A percentile compares a stretch with the other conserved stretches of the same genome.
Evolutionary conservation across 2,797 vertebrate species (phyloP).

Genomic region (Phataginus tetradactyla): DNA sequence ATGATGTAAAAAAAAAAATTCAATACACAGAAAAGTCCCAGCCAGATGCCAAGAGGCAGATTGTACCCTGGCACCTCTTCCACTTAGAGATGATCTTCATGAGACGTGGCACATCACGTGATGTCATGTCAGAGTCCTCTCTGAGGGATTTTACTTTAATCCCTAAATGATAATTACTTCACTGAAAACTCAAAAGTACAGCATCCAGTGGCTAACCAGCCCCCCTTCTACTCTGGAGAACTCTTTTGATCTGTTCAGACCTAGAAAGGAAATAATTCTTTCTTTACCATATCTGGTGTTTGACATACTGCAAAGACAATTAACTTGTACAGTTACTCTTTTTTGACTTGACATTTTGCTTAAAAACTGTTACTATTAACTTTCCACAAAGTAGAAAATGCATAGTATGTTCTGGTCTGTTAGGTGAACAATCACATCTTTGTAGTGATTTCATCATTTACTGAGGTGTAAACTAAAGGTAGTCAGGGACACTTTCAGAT

Average conservation of each 20-base stretch:
- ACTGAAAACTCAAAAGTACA: conserved; percentile 69
- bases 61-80: neutral
- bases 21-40: neutral
- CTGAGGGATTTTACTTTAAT: conserved; percentile 74
- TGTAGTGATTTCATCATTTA: neutral
- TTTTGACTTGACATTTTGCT: conserved; percentile 61
- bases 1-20: neutral
- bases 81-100: conserved; percentile 44
- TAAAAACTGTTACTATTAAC: conserved; percentile 58
- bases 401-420: neutral
- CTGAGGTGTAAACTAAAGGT: neutral
- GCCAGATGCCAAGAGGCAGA: neutral
- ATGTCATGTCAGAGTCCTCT: conserved; percentile 44
- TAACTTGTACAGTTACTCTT: conserved; percentile 60
- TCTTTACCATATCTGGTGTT: neutral
- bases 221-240: neutral
- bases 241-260: conserved; percentile 66
- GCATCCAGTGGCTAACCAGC: conserved; percentile 69
- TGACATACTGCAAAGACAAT: conserved; percentile 61
- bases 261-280: conserved; percentile 54
- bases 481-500: neutral
- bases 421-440: neutral
- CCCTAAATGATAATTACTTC: conserved; percentile 74
- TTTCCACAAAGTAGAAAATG: conserved; percentile 57
- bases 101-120: conserved; percentile 58